Evolutionary conservation across 2,113 vertebrate genomes (phyloP), one percentile per base, ranked within the genome.

Genomic region (Ceuthmochares aereus): DNA sequence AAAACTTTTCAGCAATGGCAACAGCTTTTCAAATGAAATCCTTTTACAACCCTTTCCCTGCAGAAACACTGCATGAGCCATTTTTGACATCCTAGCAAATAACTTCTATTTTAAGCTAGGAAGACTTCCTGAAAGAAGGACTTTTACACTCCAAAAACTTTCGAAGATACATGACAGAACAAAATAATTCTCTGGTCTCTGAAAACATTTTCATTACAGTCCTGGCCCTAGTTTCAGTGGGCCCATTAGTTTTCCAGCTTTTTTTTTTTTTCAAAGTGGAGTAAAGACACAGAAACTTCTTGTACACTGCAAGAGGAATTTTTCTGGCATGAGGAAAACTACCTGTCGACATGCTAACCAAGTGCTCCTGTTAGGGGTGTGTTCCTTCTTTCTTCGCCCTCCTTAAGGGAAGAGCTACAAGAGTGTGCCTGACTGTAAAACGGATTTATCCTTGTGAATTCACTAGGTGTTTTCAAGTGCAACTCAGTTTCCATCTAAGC

Each of bases 1-100:
- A 19, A 29, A 96, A 80, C 80, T 87, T 88, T 80, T 59, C 89
- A 92, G 81, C 93, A 91, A 95, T 1, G 5, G 81, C 87, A 96
- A 95, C 62, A 95, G 88, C 45, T 89, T 91, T 93, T 69, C 88
- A 97, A 94, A 92, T 55, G 2, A 82, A 97, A 89, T 85, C 37
- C 30, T 88, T 95, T 92, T 62, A 87, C 68, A 95, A 78, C 78
- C 32, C 22, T 93, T 95, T 95, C 84, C 69, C 69, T 47, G 72
- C 74, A 89, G 87, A 91, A 93, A 92, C 70, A 69, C 3, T 0
- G 66, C 59, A 26, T 83, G 52, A 95, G 67, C 47, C 49, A 79
- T 84, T 95, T 95, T 90, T 95, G 29, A 90, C 40, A 84, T 64
- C 62, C 45, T 85, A 85, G 85, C 36, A 97, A 96, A 49, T 70